Percentiles rank a stretch among this genome's conserved stretches.
phyloP scores from a whole-genome alignment of 1,140 invertebrate genomes.

The Bathynomus jamesi region DNA sequence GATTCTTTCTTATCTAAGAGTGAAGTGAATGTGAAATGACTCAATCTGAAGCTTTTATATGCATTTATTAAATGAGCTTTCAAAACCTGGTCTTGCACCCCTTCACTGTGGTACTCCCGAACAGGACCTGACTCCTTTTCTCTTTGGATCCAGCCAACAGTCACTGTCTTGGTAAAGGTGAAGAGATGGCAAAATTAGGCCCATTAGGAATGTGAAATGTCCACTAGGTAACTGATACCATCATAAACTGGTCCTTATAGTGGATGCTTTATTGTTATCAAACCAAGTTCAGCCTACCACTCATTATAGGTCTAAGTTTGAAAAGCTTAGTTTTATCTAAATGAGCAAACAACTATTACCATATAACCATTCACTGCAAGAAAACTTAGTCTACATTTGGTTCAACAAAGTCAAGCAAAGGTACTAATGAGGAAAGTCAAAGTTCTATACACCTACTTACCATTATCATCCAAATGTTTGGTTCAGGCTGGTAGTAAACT shows the following conservation, averaged over 20 bases:
- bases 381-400: too few species aligned
- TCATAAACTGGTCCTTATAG: too few species aligned
- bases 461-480: slow-evolving; percentile 83
- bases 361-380: too few species aligned
- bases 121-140: slow-evolving; percentile 56
- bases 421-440: too few species aligned
- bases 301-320: too few species aligned
- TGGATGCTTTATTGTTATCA: too few species aligned
- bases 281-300: too few species aligned
- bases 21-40: slow-evolving; percentile 60
- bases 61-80: slow-evolving; percentile 61
- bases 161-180: slow-evolving; percentile 53
- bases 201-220: slow-evolving; percentile 6
- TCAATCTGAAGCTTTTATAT: slow-evolving; percentile 66
- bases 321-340: too few species aligned
- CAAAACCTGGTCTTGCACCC: slow-evolving; percentile 69
- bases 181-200: slow-evolving; percentile 10
- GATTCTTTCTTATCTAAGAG: slow-evolving; percentile 50
- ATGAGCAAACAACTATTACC: too few species aligned
- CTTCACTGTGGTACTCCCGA: slow-evolving; percentile 64
- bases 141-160: slow-evolving; percentile 58
- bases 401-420: too few species aligned
- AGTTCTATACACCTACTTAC: too few species aligned
- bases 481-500: slow-evolving; percentile 76
- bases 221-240: too few species aligned